A percentile compares a stretch with the other conserved stretches of the same genome.
phyloP scores from a whole-genome alignment of 2,797 vertebrate species.

The Lateolabrax maculatus region DNA sequence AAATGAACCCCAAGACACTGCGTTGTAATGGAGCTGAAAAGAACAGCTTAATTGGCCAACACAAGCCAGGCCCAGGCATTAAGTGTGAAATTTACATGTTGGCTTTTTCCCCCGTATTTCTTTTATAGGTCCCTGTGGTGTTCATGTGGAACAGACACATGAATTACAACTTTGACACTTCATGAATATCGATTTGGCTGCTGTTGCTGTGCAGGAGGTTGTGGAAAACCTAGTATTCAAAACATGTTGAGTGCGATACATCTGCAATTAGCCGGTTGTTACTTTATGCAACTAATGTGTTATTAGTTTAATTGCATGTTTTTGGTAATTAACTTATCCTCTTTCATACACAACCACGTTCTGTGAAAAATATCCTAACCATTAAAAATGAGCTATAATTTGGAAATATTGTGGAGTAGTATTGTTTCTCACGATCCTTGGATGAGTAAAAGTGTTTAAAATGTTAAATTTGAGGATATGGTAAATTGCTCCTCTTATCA shows the following conservation, averaged over 20 bases:
- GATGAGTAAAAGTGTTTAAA: conserved; percentile 7
- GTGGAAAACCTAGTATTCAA: conserved; percentile 63
- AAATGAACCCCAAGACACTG: conserved; percentile 70
- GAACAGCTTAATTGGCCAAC: conserved; percentile 70
- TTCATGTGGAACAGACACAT: conserved; percentile 64
- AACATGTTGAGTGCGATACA: conserved; percentile 57
- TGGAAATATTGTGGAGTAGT: conserved; percentile 16
- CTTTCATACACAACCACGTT: conserved; percentile 11
- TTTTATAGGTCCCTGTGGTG: conserved; percentile 60
- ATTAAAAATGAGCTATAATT: conserved; percentile 35
- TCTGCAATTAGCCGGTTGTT: conserved; percentile 66
- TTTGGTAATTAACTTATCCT: conserved; percentile 54
- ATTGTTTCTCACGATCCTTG: conserved; percentile 33
- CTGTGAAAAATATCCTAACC: conserved; percentile 17
- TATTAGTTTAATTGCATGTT: conserved; percentile 70
- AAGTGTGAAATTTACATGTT: conserved; percentile 68
- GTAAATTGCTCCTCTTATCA: conserved; percentile 50
- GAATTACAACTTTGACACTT: conserved; percentile 69
- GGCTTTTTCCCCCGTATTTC: conserved; percentile 56
- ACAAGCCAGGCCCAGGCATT: conserved; percentile 62
- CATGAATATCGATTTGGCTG: conserved; percentile 73
- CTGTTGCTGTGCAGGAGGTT: conserved; percentile 47
- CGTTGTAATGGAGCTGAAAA: conserved; percentile 70
- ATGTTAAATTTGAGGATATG: conserved; percentile 4
- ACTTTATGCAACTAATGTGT: conserved; percentile 58